Evolutionary conservation across 1,140 invertebrate genomes (phyloP).

Genomic region (Eufriesea mexicana): DNA sequence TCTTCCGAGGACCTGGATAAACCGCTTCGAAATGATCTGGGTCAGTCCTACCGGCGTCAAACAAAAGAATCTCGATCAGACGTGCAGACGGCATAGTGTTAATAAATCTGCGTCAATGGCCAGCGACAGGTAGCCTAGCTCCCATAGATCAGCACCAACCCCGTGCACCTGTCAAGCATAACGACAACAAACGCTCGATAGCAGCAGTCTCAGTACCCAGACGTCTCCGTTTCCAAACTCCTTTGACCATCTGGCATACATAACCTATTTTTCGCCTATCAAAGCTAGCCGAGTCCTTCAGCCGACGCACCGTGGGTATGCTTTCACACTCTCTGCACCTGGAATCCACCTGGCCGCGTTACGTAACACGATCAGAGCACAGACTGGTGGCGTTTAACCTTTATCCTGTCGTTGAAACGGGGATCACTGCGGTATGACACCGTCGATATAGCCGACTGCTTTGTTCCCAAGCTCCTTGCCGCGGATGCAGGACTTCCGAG

Average conservation of each 20-base stretch:
- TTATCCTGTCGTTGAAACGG: slow-evolving; percentile 1
- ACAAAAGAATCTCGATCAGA: no score
- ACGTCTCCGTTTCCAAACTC: no score
- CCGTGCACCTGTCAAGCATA: slow-evolving; percentile 11
- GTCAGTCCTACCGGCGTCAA: no score
- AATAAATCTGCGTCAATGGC: slow-evolving; percentile 3
- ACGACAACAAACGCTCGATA: slow-evolving; percentile 16
- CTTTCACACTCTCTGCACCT: neutral
- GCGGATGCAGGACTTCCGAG: neutral
- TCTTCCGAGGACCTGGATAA: no score
- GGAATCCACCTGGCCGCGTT: neutral
- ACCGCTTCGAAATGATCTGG: no score
- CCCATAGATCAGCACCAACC: no score
- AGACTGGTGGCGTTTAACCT: neutral
- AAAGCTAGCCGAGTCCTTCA: neutral
- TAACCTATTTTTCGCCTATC: slow-evolving; percentile 40
- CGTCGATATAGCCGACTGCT: neutral
- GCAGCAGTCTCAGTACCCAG: neutral
- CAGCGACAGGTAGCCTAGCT: neutral
- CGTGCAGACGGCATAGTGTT: no score
- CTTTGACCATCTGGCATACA: slow-evolving; percentile 28
- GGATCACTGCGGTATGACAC: neutral
- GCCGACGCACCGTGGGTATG: neutral
- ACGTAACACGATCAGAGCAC: neutral
- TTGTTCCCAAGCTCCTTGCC: no score